Percentiles rank a stretch among this genome's conserved stretches.
Conservation (phyloP, 2,888 invertebrate genomes). For the Phrixothrix hirtus region DNA sequence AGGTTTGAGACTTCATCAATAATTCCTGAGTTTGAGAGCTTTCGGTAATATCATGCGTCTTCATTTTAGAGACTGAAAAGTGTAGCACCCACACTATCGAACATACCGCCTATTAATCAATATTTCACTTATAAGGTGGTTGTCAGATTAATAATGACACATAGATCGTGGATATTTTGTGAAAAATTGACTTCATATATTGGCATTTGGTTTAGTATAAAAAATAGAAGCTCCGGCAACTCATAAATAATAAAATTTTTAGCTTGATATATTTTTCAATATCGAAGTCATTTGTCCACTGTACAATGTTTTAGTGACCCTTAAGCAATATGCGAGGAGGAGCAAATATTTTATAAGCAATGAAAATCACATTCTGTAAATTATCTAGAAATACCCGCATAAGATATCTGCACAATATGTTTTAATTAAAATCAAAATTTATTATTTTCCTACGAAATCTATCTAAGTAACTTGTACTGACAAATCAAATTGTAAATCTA, state of each 20-base stretch:
- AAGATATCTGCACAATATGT: too few relatives aligned
- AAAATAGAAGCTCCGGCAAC: too few relatives aligned
- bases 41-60: slow-evolving; percentile 29
- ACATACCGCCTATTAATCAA: neutral
- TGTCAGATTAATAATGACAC: neutral
- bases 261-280: neutral
- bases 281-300: neutral
- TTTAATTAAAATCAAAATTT: too few relatives aligned
- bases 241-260: neutral
- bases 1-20: slow-evolving; percentile 27
- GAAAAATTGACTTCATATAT: neutral
- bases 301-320: too few relatives aligned
- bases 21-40: slow-evolving; percentile 27
- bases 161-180: neutral
- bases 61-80: slow-evolving; percentile 23
- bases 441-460: too few relatives aligned
- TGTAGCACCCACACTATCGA: neutral
- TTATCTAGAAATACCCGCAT: too few relatives aligned
- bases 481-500: too few relatives aligned
- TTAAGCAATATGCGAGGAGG: too few relatives aligned
- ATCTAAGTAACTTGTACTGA: too few relatives aligned
- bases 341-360: too few relatives aligned
- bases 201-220: neutral
- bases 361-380: too few relatives aligned
- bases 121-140: neutral